Evolutionary conservation across 2,888 invertebrate species (phyloP).

Genomic region (Aphelenchoides bicaudatus): DNA sequence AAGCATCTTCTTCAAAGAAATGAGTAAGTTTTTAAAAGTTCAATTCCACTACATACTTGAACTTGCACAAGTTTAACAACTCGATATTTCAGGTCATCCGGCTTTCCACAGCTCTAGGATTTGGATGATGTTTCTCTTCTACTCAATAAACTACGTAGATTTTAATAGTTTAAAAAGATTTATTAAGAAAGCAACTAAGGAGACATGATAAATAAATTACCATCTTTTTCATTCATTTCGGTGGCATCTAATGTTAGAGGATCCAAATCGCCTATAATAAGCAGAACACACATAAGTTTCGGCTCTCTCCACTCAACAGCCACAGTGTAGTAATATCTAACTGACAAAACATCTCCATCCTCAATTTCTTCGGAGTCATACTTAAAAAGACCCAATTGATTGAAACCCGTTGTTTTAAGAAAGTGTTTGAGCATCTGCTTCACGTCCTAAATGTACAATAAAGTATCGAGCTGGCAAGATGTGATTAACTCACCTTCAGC

Average conservation of each 20-base stretch:
- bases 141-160: no score
- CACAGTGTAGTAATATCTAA: background rate
- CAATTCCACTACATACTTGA: no score
- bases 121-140: no score
- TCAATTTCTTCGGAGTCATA: background rate
- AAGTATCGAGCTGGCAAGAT: background rate
- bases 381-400: background rate
- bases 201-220: no score
- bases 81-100: no score
- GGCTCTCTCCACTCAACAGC: background rate
- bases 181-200: no score
- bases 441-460: background rate
- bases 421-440: background rate
- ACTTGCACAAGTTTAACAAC: no score
- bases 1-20: no score
- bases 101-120: no score
- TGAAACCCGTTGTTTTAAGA: background rate
- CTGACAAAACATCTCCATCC: background rate
- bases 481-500: background rate
- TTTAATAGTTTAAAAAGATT: no score
- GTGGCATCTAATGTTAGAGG: constrained; percentile 1
- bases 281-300: background rate
- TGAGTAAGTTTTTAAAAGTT: no score
- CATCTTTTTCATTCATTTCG: no score
- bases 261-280: background rate